Conservation (phyloP, 2,797 vertebrate species). For the Hippocampus kuda region DNA sequence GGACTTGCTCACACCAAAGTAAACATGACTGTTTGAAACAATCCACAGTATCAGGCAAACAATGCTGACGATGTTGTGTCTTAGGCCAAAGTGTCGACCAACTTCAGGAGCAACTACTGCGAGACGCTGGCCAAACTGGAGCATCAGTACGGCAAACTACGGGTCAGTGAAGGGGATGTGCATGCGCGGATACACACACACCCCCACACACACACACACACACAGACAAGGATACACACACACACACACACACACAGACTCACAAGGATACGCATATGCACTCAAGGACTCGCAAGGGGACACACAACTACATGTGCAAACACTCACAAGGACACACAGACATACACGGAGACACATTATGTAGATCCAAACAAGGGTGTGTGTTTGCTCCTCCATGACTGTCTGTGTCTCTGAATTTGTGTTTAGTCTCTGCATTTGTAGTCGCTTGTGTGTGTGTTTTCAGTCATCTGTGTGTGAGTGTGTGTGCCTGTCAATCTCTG, state of each 20-base stretch:
- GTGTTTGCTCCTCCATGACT: not conserved
- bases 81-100: constrained; percentile 82
- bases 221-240: too few species aligned
- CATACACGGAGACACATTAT: too few species aligned
- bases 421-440: not conserved
- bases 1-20: not conserved
- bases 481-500: not conserved
- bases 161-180: constrained; percentile 68
- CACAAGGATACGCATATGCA: too few species aligned
- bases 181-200: too few species aligned
- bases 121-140: constrained; percentile 91
- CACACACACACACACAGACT: too few species aligned
- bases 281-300: too few species aligned
- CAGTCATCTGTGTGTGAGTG: not conserved
- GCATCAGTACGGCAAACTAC: constrained; percentile 90
- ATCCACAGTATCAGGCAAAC: not conserved
- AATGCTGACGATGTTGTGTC: not conserved
- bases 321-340: too few species aligned
- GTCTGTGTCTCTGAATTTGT: not conserved
- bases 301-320: too few species aligned
- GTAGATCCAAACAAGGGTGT: not conserved
- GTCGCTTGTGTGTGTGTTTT: too few species aligned
- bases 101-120: constrained; percentile 83
- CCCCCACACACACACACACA: not conserved
- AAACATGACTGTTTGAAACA: not conserved